A percentile compares a stretch with the other conserved stretches of the same genome.
Conservation (phyloP, 2,888 invertebrate species). For the Lepidonotus clava region DNA sequence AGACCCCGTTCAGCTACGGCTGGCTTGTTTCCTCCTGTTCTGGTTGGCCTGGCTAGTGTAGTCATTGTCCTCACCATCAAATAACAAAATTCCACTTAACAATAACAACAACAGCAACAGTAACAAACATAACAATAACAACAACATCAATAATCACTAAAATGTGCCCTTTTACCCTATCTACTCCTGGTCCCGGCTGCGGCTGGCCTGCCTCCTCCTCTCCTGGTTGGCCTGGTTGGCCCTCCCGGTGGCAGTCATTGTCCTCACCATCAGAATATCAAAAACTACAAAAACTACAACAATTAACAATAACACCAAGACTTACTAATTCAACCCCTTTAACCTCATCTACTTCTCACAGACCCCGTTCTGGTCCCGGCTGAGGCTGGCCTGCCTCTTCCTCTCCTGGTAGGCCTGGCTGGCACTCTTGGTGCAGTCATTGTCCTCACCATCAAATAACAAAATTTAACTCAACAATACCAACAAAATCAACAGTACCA, state of each 20-base stretch:
- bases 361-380: slow-evolving; percentile 75
- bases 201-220: slow-evolving; percentile 67
- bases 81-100: too few relatives aligned
- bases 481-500: too few relatives aligned
- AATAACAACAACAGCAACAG: too few relatives aligned
- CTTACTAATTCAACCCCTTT: too few relatives aligned
- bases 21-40: slow-evolving; percentile 65
- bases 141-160: too few relatives aligned
- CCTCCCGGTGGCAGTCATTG: slow-evolving; percentile 75
- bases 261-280: slow-evolving; percentile 74
- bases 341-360: slow-evolving; percentile 46
- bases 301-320: too few relatives aligned
- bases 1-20: slow-evolving; percentile 73
- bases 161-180: too few relatives aligned
- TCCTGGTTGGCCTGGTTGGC: slow-evolving; percentile 73
- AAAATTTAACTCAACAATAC: too few relatives aligned
- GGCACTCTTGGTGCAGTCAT: slow-evolving; percentile 76
- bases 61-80: slow-evolving; percentile 75
- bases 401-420: slow-evolving; percentile 71
- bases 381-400: slow-evolving; percentile 69
- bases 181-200: slow-evolving; percentile 75
- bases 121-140: too few relatives aligned
- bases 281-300: too few relatives aligned
- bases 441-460: slow-evolving; percentile 74
- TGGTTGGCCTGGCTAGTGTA: slow-evolving; percentile 74